Evolutionary conservation across 2,797 vertebrate genomes (phyloP), one percentile per base, ranked within the genome.

Genomic region (Gymnocypris eckloni): DNA sequence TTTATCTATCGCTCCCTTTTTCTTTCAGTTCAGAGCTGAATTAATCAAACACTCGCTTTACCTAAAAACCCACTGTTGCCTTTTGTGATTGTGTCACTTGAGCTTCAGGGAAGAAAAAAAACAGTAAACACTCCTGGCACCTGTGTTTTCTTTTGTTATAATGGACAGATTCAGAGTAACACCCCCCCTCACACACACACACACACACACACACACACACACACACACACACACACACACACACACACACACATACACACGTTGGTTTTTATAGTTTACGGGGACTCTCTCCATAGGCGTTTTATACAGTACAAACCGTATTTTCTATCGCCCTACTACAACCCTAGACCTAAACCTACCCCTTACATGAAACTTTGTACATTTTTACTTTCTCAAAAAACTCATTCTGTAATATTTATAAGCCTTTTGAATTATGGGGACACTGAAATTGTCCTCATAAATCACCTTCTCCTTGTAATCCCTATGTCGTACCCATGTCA

Each of bases 181-280:
- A 3, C 33, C 33, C 3, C 33, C 33, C 33, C 28, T 0, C 50
- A 71, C 25, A 84, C 25, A 83, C 43, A 61, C 75, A 85, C 70
- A 88, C 89, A 86, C 79, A 99, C 97, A 97, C 99, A 77, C 25
- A 84, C 25, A 83, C 43, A 61, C 75, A 83, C 70, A 88, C 89
- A 84, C 79, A 99, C 97, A 97, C 99, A 77, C 25, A 84, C 25
- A 83, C 43, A 61, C 76, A 85, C 70, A 88, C 89, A 86, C 79
- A 99, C 97, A 77, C 25, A 84, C 25, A 83, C 43, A 61, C 75
- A 85, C 70, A 88, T 87, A 86, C 79, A 99, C 97, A 97, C 99
- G 98, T 87, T 97, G 96, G 94, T 99, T 33, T 33, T 33, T 33
- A 33, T 33, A 33, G 33, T 33, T 33, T 33, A 33, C 33, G 33